Evolutionary conservation across 2,888 invertebrate species (phyloP).

Genomic region (Arge pagana): DNA sequence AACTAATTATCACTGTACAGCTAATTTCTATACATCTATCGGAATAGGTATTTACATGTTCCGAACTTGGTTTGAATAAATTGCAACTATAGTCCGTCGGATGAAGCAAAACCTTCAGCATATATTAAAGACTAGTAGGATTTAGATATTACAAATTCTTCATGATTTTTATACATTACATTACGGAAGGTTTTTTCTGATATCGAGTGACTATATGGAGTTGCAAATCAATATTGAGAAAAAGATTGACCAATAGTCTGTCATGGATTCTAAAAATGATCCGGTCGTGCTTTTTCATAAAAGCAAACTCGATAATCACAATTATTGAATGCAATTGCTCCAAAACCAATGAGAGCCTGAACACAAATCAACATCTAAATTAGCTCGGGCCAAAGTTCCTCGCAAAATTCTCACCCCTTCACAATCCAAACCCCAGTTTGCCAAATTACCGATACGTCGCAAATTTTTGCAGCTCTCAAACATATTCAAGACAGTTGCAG

Average conservation of each 20-base stretch:
- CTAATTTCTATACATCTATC: neutral
- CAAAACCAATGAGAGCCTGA: constrained; percentile 58
- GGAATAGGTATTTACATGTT: neutral
- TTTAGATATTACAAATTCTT: too few relatives aligned
- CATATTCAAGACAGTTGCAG: constrained; percentile 47
- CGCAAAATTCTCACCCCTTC: constrained; percentile 50
- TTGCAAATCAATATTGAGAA: constrained; percentile 3
- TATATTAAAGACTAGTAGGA: too few relatives aligned
- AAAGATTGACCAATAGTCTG: too few relatives aligned
- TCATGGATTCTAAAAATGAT: constrained; percentile 19
- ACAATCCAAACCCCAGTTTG: constrained; percentile 55
- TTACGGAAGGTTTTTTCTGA: too few relatives aligned
- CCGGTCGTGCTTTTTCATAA: too few relatives aligned
- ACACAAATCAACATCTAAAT: constrained; percentile 54
- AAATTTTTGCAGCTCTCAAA: constrained; percentile 51
- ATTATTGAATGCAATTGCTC: constrained; percentile 50
- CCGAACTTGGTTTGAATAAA: too few relatives aligned
- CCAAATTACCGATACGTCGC: constrained; percentile 54
- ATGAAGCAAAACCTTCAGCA: neutral
- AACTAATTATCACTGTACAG: neutral
- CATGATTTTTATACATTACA: too few relatives aligned
- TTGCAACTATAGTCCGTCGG: neutral
- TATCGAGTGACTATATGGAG: too few relatives aligned
- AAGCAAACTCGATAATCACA: too few relatives aligned
- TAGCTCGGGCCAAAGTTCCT: constrained; percentile 46